These are phyloP conservation scores for Orbicella faveolata DNA, from an alignment of 64 coral and sea anemone genomes.

Conservation along the genomic window DNA sequence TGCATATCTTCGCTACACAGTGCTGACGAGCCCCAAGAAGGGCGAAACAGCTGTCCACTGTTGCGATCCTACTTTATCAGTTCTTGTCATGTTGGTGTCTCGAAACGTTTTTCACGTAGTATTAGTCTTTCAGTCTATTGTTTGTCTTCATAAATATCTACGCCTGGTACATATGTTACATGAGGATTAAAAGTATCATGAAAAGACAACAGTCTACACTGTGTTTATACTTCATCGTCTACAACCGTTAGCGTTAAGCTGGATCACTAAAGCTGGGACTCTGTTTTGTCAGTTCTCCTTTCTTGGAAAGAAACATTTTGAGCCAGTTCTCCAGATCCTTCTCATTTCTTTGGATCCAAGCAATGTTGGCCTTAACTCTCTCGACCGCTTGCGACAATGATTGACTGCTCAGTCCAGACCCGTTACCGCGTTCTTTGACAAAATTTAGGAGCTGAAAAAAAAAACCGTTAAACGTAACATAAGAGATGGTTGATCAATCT, in stretches of 20 bases:
- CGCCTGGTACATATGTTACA: too few species aligned
- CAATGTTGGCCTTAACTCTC: constrained; percentile 38
- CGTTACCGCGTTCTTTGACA: constrained; percentile 4
- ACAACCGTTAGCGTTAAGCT: not conserved
- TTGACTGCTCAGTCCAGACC: constrained; percentile 26
- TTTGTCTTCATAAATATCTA: too few species aligned
- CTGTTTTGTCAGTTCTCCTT: not conserved
- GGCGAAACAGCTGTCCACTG: too few species aligned
- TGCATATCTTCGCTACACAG: too few species aligned
- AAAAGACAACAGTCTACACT: too few species aligned
- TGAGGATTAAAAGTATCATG: too few species aligned
- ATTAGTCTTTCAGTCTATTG: too few species aligned
- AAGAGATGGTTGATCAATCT: not conserved
- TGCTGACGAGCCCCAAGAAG: too few species aligned
- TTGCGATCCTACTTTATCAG: too few species aligned
- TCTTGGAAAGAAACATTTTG: not conserved
- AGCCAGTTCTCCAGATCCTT: constrained; percentile 50
- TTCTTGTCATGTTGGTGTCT: too few species aligned
- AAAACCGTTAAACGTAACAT: not conserved
- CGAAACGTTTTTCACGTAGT: too few species aligned
- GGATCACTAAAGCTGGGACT: not conserved
- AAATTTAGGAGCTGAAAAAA: constrained; percentile 21
- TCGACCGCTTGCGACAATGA: constrained; percentile 48
- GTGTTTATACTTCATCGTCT: not conserved
- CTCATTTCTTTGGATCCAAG: constrained; percentile 46